phyloP scores from a whole-genome alignment of 2,797 vertebrate genomes.

The Eulemur coronatus region DNA sequence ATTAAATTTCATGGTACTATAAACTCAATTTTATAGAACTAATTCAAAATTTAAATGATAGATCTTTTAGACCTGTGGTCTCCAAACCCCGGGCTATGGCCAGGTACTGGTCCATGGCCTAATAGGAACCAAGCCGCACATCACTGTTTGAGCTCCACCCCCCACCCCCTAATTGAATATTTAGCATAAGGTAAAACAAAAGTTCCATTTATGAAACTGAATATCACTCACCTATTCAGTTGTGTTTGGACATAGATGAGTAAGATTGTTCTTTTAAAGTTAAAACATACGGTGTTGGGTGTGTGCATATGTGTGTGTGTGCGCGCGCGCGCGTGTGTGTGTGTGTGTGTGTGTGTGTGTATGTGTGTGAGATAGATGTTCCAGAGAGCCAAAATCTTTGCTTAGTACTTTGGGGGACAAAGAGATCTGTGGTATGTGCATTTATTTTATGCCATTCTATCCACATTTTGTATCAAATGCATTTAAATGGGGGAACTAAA shows the following conservation, averaged over 20 bases:
- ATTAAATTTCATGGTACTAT: conserved; percentile 11
- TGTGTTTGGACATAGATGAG: neutral
- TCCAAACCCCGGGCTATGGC: too few relatives aligned
- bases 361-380: neutral
- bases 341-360: neutral
- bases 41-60: neutral
- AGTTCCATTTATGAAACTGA: conserved; percentile 37
- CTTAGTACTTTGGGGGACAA: neutral
- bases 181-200: conserved; percentile 6
- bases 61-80: neutral
- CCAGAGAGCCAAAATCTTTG: conserved; percentile 28
- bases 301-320: neutral
- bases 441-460: conserved; percentile 69
- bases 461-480: conserved; percentile 70
- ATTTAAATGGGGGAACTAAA: conserved; percentile 77
- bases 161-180: neutral
- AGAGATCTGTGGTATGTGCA: neutral
- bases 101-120: too few relatives aligned
- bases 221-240: neutral
- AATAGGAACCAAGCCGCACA: too few relatives aligned
- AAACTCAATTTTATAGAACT: conserved; percentile 9
- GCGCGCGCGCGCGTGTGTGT: neutral
- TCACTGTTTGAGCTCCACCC: too few relatives aligned
- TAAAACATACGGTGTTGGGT: neutral
- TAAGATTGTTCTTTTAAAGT: conserved; percentile 2